Base-by-base conservation (phyloP, 2,888 invertebrate genomes). In the Eulithis testata region DNA sequence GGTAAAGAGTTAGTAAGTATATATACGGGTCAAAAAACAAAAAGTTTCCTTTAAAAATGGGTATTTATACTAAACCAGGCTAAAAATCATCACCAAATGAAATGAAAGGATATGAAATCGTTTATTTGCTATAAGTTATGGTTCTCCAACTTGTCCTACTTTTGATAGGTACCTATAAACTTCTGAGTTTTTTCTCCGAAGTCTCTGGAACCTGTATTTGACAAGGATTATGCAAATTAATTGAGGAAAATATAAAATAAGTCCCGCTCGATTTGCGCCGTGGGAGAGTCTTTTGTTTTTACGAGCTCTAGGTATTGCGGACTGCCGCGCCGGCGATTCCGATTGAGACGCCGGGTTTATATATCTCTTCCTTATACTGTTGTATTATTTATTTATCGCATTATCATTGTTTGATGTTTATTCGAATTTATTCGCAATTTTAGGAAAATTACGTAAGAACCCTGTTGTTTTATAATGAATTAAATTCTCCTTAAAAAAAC, bases 141-240 rank as follows among this genome's bases (percentile, higher is more conserved):
- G 21, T 21, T 50, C 59, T 47, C 47, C 36, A 44, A 63, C 55
- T 63, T 49, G 54, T 51, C 47, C 64, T 53, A 60, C 60, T 67
- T 49, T 44, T 57, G 49, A 57, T 66, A 65, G 53, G 60, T 31
- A 31, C 31, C 31, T 60, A 60, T 56, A 67, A 72, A 70, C 52
- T 69, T 68, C 60, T 53, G 55, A 72, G 60, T 57, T 75, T 76
- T 74, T 75, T 62, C 66, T 60, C 55, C 50, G 68, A 53, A 65
- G 60, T 76, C 73, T 74, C 72, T 66, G 69, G 69, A 72, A 78
- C 78, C 85, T 85, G 85, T 78, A 74, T 70, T 76, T 86, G 86
- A 85, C 86, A 85, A 83, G 83, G 83, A 82, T 85, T 86, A 86
- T 86, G 86, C 77, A 86, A 85, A 86, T 86, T 83, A 82, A 84